phyloP scores from a whole-genome alignment of 2,113 vertebrate genomes.

The Vireo altiloquus region DNA sequence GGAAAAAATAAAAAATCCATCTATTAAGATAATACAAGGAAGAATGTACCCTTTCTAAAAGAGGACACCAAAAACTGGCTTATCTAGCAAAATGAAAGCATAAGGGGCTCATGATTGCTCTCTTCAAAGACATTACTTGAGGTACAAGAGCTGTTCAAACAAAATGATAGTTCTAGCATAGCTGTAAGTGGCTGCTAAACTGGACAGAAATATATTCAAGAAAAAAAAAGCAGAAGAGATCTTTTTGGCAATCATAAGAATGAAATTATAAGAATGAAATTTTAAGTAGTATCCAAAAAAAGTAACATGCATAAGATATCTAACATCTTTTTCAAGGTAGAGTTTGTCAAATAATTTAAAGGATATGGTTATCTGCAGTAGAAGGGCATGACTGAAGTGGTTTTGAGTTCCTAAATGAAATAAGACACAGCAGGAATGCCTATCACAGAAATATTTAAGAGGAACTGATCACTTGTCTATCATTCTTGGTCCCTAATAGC shows the following conservation, averaged over 20 bases:
- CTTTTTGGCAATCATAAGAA: neutral
- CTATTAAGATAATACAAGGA: neutral
- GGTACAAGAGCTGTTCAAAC: neutral
- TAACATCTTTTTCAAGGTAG: neutral
- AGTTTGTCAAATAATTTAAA: neutral
- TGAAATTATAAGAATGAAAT: neutral
- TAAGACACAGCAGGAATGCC: neutral
- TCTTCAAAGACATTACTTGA: neutral
- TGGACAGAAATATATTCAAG: neutral
- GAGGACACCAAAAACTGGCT: neutral
- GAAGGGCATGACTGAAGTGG: neutral
- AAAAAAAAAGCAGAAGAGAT: neutral
- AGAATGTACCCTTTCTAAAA: neutral
- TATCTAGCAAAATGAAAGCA: neutral
- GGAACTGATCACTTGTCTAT: neutral
- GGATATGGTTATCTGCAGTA: neutral
- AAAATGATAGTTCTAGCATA: neutral
- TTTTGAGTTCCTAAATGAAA: neutral
- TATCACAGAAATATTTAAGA: neutral
- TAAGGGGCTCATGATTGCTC: neutral
- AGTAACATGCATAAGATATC: neutral
- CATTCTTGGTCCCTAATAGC: neutral
- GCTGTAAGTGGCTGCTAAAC: neutral
- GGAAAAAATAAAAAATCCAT: rapidly evolving
- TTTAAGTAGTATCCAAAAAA: neutral